A percentile compares a stretch with the other conserved stretches of the same genome.
phyloP scores from a whole-genome alignment of 2,888 invertebrate genomes.

The Emmelina monodactyla region DNA sequence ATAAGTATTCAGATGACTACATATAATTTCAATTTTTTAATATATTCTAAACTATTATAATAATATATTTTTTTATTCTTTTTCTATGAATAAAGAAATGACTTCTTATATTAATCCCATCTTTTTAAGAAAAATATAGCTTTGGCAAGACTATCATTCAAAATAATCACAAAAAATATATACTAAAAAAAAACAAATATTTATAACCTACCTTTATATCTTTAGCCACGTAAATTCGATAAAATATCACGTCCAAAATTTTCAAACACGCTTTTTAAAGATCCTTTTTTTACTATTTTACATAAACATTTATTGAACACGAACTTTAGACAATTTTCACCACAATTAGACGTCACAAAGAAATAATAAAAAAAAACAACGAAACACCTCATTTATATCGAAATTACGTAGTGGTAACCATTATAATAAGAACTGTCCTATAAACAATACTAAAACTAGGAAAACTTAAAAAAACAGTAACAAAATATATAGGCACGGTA shows the following conservation, averaged over 20 bases:
- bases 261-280: not conserved
- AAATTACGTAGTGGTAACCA: conserved; percentile 23
- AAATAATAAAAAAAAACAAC: conserved; percentile 7
- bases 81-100: too few relatives aligned
- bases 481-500: not conserved
- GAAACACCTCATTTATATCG: conserved; percentile 15
- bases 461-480: not conserved
- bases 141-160: conserved; percentile 21
- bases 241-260: conserved; percentile 36
- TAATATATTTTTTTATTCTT: not conserved
- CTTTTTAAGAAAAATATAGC: conserved; percentile 16
- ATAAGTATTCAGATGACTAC: not conserved
- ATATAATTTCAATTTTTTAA: not conserved
- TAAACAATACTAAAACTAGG: not conserved
- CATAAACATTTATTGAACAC: not conserved
- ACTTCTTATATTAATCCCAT: too few relatives aligned
- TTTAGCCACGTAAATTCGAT: conserved; percentile 57
- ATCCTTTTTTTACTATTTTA: not conserved
- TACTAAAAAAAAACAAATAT: conserved; percentile 23
- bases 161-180: conserved; percentile 16
- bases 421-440: not conserved
- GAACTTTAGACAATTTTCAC: conserved; percentile 1
- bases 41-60: not conserved
- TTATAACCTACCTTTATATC: conserved; percentile 19
- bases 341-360: not conserved